Evolutionary conservation across 1,140 invertebrate species (phyloP).

Genomic region (Drosophila leontia): DNA sequence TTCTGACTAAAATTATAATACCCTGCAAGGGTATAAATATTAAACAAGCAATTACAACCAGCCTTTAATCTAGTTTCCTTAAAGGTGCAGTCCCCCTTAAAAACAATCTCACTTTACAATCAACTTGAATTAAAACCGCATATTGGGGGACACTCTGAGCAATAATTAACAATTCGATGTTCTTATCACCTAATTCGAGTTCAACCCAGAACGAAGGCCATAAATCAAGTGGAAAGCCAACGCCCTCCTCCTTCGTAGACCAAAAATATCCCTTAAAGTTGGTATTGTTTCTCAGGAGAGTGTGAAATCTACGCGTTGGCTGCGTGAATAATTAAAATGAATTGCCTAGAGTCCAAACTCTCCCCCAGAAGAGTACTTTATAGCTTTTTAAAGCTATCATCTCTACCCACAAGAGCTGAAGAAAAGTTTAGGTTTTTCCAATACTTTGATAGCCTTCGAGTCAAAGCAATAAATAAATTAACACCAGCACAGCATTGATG

Average conservation of each 20-base stretch:
- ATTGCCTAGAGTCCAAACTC: slow-evolving; percentile 49
- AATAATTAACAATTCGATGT: slow-evolving; percentile 82
- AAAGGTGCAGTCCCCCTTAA: slow-evolving; percentile 33
- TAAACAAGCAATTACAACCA: neutral
- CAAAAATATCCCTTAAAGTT: slow-evolving; percentile 17
- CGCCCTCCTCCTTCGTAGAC: slow-evolving; percentile 6
- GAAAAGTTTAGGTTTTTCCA: slow-evolving; percentile 36
- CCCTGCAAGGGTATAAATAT: too few relatives aligned
- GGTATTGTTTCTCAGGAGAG: slow-evolving; percentile 50
- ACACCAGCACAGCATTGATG: slow-evolving; percentile 40
- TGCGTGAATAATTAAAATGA: slow-evolving; percentile 82
- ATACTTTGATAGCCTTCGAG: slow-evolving; percentile 71
- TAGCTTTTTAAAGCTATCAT: slow-evolving; percentile 72
- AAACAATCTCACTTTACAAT: slow-evolving; percentile 59
- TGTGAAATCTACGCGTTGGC: slow-evolving; percentile 67
- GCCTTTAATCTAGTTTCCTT: neutral
- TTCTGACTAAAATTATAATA: too few relatives aligned
- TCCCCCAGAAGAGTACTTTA: slow-evolving; percentile 40
- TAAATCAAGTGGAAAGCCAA: slow-evolving; percentile 74
- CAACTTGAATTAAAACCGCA: slow-evolving; percentile 57
- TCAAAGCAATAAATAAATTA: slow-evolving; percentile 78
- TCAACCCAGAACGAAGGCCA: slow-evolving; percentile 47
- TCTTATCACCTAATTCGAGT: slow-evolving; percentile 73
- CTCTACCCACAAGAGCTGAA: slow-evolving; percentile 20
- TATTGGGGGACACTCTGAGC: slow-evolving; percentile 19